These are phyloP conservation scores for Clarias gariepinus DNA, from an alignment of 2,113 vertebrate genomes.

Conservation along the genomic window DNA sequence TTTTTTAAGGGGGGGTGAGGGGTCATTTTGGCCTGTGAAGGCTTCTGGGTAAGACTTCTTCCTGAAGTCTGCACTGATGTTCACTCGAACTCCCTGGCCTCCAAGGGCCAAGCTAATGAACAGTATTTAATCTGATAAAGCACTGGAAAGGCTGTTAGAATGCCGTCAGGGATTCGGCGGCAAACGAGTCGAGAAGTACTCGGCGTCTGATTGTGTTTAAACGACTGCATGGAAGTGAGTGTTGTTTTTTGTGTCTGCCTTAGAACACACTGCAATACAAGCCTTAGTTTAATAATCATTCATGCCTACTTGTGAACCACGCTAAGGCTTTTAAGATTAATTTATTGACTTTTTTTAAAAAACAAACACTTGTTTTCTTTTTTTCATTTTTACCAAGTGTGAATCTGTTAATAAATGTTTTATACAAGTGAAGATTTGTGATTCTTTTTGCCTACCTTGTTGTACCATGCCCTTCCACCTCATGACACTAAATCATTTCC, in stretches of 20 bases:
- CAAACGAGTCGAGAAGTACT: not conserved
- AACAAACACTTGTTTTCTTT: not conserved
- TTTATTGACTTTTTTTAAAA: constrained; percentile 66
- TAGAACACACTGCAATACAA: constrained; percentile 73
- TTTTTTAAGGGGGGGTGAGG: no score
- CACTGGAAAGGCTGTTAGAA: constrained; percentile 15
- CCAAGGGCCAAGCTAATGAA: not conserved
- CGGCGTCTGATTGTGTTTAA: not conserved
- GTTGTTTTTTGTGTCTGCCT: constrained; percentile 53
- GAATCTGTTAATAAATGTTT: constrained; percentile 72
- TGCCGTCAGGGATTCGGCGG: not conserved
- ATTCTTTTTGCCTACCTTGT: not conserved
- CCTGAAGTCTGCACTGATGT: constrained; percentile 13
- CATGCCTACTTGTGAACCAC: constrained; percentile 61
- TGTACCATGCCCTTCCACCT: not conserved
- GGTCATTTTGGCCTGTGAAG: not conserved
- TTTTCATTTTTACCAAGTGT: constrained; percentile 67
- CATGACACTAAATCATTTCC: not conserved
- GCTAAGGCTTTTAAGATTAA: constrained; percentile 67
- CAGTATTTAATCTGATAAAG: not conserved
- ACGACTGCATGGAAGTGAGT: constrained; percentile 29
- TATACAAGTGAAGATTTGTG: constrained; percentile 19
- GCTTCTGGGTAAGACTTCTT: constrained; percentile 1
- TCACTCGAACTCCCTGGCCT: not conserved
- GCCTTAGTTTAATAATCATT: constrained; percentile 76